Evolutionary conservation across 1,140 invertebrate species (phyloP), one percentile per base, ranked within the genome.

Genomic region (Ceratitis capitata): DNA sequence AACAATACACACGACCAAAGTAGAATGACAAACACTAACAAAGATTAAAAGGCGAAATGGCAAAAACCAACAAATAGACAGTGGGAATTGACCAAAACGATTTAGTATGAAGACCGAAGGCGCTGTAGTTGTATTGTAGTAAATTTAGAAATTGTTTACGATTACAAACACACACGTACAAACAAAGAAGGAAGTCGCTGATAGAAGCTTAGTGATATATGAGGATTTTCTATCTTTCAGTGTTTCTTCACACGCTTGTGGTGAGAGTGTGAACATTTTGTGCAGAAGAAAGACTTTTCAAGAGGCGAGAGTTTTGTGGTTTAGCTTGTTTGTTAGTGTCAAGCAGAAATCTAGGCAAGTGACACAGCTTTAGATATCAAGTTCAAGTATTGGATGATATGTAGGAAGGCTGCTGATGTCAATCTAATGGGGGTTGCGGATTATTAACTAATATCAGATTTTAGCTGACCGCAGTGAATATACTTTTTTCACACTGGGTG

Each of bases 61-160:
- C 14, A 69, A 35, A 69, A 69, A 19, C n/a, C 32, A 78, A 78
- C 39, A 78, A 1, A 47, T n/a, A 78, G 39, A 78, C 39, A 19
- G 19, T 23, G n/a, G 10, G 19, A 45, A 78, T 45, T 42, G 69
- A 26, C 39, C 32, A 45, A 78, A 78, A n/a, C 39, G 69, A 78
- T 78, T 78, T 78, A 39, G 19, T 42, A 39, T n/a, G 69, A 45
- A 45, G 45, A 78, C n/a, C 32, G 69, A 78, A 78, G n/a, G n/a
- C n/a, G 69, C 39, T 78, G 23, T 45, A 78, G 23, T 32, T 39
- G 39, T 45, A n/a, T 78, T 19, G 9, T 78, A 45, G 32, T 42
- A 78, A 78, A 45, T 10, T 10, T 45, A 78, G 69, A 45, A 45
- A 45, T 4, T 10, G 35, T 12, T 26, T 10, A 45, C n/a, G 35